Conservation (phyloP, 2,113 vertebrate species). For the Cygnus atratus region DNA sequence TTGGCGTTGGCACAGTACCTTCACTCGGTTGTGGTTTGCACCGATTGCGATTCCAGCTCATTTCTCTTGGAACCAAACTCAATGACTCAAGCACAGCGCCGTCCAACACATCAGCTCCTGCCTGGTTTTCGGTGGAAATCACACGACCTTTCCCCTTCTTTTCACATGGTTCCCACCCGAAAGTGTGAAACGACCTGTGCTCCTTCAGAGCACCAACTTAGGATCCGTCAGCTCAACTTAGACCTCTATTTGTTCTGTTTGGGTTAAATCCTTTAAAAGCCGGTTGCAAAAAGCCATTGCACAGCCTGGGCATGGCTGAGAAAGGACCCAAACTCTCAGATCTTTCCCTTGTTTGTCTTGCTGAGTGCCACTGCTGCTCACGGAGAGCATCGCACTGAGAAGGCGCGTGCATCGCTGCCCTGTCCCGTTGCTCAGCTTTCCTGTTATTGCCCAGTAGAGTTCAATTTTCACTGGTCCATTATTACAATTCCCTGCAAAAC, state of each 20-base stretch:
- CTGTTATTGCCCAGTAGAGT: rapidly evolving
- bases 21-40: background rate
- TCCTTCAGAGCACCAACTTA: background rate
- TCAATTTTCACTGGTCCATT: background rate
- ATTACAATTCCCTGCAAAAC: background rate
- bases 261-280: background rate
- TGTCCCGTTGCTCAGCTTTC: rapidly evolving
- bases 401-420: rapidly evolving
- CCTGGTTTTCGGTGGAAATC: conserved; percentile 31
- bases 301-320: background rate
- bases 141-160: background rate
- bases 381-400: rapidly evolving
- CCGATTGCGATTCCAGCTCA: background rate
- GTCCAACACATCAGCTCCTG: conserved; percentile 17
- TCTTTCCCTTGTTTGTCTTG: background rate
- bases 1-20: background rate
- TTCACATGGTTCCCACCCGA: background rate
- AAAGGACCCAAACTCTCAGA: rapidly evolving
- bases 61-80: conserved; percentile 1
- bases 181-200: background rate
- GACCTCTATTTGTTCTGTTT: rapidly evolving
- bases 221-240: background rate
- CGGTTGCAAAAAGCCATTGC: background rate
- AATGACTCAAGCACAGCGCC: background rate
- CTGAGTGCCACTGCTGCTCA: rapidly evolving